Evolutionary conservation across 2,888 invertebrate species (phyloP), one percentile per base, ranked within the genome.

Genomic region (Scaptomyza polygonia): DNA sequence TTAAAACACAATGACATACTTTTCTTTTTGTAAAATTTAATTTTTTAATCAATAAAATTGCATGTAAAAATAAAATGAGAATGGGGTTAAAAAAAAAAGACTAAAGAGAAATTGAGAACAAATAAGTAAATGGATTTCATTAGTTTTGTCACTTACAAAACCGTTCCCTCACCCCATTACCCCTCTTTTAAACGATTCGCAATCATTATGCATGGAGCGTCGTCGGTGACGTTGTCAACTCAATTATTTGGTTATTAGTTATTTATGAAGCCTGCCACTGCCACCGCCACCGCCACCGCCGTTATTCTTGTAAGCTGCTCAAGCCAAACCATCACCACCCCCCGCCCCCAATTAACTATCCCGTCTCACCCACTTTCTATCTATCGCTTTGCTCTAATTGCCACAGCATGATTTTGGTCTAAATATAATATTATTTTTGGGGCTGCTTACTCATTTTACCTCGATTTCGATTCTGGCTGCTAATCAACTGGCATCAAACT

Each of bases 191-290:
- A 53, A 27, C 47, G 43, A 73, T 56, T 61, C 39, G 69, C 65
- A 71, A 76, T 72, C 66, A 54, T 58, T 76, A 71, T 76, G 64
- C 72, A 72, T 40, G 32, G 70, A 57, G 56, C 77, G 56, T 39
- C 16, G 14, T 39, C 14, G 56, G 42, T 62, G 62, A 72, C 14
- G 14, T 54, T 72, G 80, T 65, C 77, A 79, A 65, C 64, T 72
- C 80, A 79, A 77, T 77, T 77, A 79, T 77, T 77, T 77, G 77
- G 56, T 72, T 79, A 77, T 77, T 77, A 77, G 80, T 77, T 79
- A 79, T 79, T 77, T 79, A 79, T 79, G 61, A 65, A 68, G 73
- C 66, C 53, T 3, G 59, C 55, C 66, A 30, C 11, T 7, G 72
- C 58, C 56, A 53, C 56, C 48, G 68, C 57, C 61, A 34, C 12